A percentile compares a stretch with the other conserved stretches of the same genome.
These are phyloP conservation scores for Syrrhaptes paradoxus DNA, from an alignment of 2,113 vertebrate species.

Conservation along the genomic window DNA sequence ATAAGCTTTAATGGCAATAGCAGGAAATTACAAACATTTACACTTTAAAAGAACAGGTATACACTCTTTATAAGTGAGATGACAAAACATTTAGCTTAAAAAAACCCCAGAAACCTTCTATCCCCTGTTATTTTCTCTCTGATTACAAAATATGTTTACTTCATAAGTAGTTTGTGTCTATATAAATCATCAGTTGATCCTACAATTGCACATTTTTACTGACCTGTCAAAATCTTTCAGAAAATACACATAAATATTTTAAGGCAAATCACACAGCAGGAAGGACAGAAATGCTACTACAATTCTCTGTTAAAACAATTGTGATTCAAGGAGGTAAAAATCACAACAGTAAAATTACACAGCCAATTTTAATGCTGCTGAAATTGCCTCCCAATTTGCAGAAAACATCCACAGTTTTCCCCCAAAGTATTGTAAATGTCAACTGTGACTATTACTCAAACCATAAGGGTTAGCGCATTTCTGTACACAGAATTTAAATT, in stretches of 20 bases:
- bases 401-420: not conserved
- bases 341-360: not conserved
- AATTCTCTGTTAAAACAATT: not conserved
- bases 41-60: not conserved
- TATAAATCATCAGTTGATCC: not conserved
- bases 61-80: not conserved
- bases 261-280: not conserved
- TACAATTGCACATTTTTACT: not conserved
- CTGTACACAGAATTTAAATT: not conserved
- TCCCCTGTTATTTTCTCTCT: not conserved
- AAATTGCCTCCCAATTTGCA: not conserved
- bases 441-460: not conserved
- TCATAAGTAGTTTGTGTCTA: accelerated
- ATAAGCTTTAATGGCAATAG: not conserved
- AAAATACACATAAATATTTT: not conserved
- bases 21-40: not conserved
- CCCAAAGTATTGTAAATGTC: not conserved
- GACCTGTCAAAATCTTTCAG: not conserved
- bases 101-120: not conserved
- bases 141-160: not conserved
- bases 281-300: not conserved
- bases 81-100: not conserved
- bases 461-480: not conserved
- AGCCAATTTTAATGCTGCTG: not conserved
- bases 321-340: not conserved